phyloP scores from a whole-genome alignment of 1,140 invertebrate genomes.

The Drosophila ironensis region DNA sequence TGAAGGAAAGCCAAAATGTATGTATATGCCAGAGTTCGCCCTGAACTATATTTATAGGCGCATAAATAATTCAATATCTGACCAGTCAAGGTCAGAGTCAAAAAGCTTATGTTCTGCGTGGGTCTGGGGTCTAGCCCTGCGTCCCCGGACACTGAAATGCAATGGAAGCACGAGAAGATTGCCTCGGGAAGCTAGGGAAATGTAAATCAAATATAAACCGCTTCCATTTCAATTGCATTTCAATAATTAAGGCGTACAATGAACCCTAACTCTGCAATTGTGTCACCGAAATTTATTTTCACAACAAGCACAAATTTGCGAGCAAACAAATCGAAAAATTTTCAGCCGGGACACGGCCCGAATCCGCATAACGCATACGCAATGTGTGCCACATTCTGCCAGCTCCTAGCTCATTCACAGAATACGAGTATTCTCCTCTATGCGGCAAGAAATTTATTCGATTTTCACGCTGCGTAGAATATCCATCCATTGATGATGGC shows the following conservation, averaged over 20 bases:
- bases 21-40: constrained; percentile 37
- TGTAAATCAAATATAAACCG: constrained; percentile 28
- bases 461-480: too few species aligned
- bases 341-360: constrained; percentile 20
- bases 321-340: constrained; percentile 20
- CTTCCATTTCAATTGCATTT: constrained; percentile 3
- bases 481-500: too few species aligned
- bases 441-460: neutral
- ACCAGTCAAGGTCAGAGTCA: constrained; percentile 60
- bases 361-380: constrained; percentile 58
- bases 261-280: constrained; percentile 51
- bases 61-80: constrained; percentile 66
- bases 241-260: constrained; percentile 48
- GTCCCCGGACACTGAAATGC: constrained; percentile 42
- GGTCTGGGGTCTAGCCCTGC: neutral
- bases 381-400: constrained; percentile 53
- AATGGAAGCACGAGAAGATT: constrained; percentile 19
- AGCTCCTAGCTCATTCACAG: constrained; percentile 16
- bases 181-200: neutral
- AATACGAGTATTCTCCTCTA: neutral
- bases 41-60: constrained; percentile 75
- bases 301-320: constrained; percentile 48
- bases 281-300: constrained; percentile 71
- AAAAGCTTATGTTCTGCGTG: constrained; percentile 23
- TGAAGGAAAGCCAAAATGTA: constrained; percentile 58